Evolutionary conservation across 2,797 vertebrate species (phyloP).

Genomic region (Falco naumanni): DNA sequence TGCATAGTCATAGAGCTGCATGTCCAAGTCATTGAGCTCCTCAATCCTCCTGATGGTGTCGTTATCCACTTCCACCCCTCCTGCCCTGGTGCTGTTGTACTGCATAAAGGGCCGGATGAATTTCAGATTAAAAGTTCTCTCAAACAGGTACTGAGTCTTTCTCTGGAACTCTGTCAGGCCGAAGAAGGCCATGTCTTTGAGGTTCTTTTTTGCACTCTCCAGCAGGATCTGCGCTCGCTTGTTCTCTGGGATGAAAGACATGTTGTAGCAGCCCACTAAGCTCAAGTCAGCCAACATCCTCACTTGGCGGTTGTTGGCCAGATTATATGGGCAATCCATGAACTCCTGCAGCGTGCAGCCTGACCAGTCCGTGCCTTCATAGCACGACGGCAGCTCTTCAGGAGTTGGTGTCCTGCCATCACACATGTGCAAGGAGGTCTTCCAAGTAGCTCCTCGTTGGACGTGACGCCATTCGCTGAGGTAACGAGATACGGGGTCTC

Average conservation of each 20-base stretch:
- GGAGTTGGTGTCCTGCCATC: conserved; percentile 95
- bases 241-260: conserved; percentile 95
- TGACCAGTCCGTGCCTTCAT: conserved; percentile 96
- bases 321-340: conserved; percentile 96
- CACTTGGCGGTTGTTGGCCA: conserved; percentile 96
- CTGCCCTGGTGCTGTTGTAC: conserved; percentile 96
- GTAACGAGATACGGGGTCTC: conserved; percentile 96
- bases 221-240: conserved; percentile 94
- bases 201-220: conserved; percentile 98
- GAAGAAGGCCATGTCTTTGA: conserved; percentile 98
- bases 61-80: conserved; percentile 93
- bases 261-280: conserved; percentile 98
- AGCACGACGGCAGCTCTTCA: conserved; percentile 94
- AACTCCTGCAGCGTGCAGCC: conserved; percentile 98
- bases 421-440: conserved; percentile 98
- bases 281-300: conserved; percentile 97
- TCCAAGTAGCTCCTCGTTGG: conserved; percentile 97
- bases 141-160: conserved; percentile 99
- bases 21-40: conserved; percentile 96
- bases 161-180: conserved; percentile 98
- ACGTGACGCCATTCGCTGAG: conserved; percentile 98
- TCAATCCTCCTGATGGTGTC: conserved; percentile 93
- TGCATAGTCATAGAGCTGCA: conserved; percentile 98
- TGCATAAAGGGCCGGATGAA: conserved; percentile 99
- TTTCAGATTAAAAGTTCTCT: conserved; percentile 94